Base-by-base conservation (phyloP, 2,888 invertebrate genomes). In the Pasiphila rectangulata region DNA sequence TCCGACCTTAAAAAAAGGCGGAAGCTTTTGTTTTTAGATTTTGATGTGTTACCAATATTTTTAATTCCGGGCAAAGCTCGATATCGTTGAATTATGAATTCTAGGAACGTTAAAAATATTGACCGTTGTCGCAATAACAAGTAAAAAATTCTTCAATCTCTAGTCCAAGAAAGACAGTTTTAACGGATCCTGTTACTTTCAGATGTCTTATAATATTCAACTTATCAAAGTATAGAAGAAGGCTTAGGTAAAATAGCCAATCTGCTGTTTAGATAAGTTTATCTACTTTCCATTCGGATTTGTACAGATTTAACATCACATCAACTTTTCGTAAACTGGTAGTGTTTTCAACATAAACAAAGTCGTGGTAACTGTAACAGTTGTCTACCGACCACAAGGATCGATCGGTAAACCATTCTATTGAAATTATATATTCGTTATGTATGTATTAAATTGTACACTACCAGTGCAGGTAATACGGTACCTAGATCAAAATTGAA, bases 91-190 rank as follows among this genome's bases (percentile, higher is more conserved):
- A 61, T 61, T 64, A 68, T 64, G 55, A 64, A 80, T 84, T 84
- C 83, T 58, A 72, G 75, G 83, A 83, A 85, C 83, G 46, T 15
- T 52, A 63, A 55, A 51, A 67, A 60, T 68, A 64, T 61, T 67
- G 64, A 73, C 69, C 69, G 64, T 61, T 66, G 67, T 72, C 69
- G 67, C 67, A 66, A 67, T 63, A 64, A 52, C 24, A 59, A 65
- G 70, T 69, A n/a, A 75, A 73, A 70, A 64, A 77, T 78, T 85
- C 81, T 84, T 85, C 84, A 78, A 68, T 71, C 69, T 86, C 85
- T 86, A 86, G 86, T 86, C 86, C 75, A 70, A 61, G 70, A 72
- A 79, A 81, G 76, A 80, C 76, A 76, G 75, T 62, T 68, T 65
- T 57, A 64, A 52, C 61, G 56, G 17, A 54, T 67, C 4, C 62